phyloP scores from a whole-genome alignment of 2,888 invertebrate genomes.

The Macaria liturata region DNA sequence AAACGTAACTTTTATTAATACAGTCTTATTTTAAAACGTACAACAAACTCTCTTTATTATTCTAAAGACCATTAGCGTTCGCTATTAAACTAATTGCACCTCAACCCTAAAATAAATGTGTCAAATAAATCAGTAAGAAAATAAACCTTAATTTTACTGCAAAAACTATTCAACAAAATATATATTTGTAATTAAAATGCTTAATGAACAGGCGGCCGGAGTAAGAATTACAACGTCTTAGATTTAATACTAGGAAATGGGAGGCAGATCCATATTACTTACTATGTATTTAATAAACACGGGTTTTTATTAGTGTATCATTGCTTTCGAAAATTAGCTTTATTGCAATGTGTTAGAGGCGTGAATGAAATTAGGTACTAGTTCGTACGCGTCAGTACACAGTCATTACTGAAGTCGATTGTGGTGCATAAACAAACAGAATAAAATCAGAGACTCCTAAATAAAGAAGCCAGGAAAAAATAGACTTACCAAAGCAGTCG shows the following conservation, averaged over 20 bases:
- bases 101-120: too few relatives aligned
- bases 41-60: too few relatives aligned
- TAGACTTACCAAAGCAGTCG: too few relatives aligned
- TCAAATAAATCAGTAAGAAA: too few relatives aligned
- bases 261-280: slow-evolving; percentile 12
- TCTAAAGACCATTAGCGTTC: too few relatives aligned
- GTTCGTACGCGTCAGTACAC: neutral
- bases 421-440: neutral
- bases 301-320: slow-evolving; percentile 4
- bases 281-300: slow-evolving; percentile 9
- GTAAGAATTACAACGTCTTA: slow-evolving; percentile 14
- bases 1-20: too few relatives aligned
- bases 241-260: slow-evolving; percentile 19
- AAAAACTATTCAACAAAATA: neutral
- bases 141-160: too few relatives aligned
- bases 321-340: neutral
- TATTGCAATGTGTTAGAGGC: slow-evolving; percentile 13
- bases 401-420: slow-evolving; percentile 12
- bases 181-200: slow-evolving; percentile 6
- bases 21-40: too few relatives aligned
- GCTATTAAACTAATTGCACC: too few relatives aligned
- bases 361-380: slow-evolving; percentile 2
- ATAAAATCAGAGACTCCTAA: too few relatives aligned
- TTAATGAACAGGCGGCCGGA: neutral
- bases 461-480: too few relatives aligned